phyloP scores from a whole-genome alignment of 2,888 invertebrate genomes.

The Chrysodeixis includens region DNA sequence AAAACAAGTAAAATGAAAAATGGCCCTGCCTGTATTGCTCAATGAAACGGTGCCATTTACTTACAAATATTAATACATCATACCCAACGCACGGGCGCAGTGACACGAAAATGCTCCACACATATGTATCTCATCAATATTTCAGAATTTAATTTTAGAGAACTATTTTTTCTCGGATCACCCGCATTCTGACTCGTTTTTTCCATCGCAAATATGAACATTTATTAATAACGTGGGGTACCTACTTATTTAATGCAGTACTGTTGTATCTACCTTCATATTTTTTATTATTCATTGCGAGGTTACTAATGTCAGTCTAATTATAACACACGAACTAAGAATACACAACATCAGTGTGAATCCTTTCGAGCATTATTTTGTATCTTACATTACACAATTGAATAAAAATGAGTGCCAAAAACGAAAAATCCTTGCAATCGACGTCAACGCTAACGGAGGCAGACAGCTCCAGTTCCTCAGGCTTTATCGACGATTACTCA shows the following conservation, averaged over 20 bases:
- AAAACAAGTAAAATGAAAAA: not conserved
- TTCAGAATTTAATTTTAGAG: constrained; percentile 45
- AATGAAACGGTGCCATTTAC: constrained; percentile 33
- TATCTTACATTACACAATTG: constrained; percentile 3
- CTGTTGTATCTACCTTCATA: constrained; percentile 9
- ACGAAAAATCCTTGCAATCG: constrained; percentile 26
- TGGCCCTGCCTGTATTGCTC: not conserved
- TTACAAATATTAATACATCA: constrained; percentile 33
- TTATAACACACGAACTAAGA: not conserved
- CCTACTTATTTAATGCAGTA: constrained; percentile 15
- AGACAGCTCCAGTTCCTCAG: constrained; percentile 29
- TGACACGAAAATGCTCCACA: constrained; percentile 44
- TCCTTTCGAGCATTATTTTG: not conserved
- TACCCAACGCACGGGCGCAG: constrained; percentile 26
- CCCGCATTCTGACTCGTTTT: constrained; percentile 17
- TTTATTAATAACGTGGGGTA: constrained; percentile 34
- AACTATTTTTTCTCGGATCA: constrained; percentile 23
- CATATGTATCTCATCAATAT: constrained; percentile 43
- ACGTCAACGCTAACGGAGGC: constrained; percentile 18
- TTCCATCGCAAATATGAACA: constrained; percentile 6
- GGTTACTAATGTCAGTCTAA: not conserved
- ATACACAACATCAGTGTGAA: not conserved
- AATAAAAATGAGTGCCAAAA: constrained; percentile 42
- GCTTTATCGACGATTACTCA: constrained; percentile 75
- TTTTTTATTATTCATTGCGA: not conserved